phyloP scores from a whole-genome alignment of 2,113 vertebrate species.

The Pedionomus torquatus region DNA sequence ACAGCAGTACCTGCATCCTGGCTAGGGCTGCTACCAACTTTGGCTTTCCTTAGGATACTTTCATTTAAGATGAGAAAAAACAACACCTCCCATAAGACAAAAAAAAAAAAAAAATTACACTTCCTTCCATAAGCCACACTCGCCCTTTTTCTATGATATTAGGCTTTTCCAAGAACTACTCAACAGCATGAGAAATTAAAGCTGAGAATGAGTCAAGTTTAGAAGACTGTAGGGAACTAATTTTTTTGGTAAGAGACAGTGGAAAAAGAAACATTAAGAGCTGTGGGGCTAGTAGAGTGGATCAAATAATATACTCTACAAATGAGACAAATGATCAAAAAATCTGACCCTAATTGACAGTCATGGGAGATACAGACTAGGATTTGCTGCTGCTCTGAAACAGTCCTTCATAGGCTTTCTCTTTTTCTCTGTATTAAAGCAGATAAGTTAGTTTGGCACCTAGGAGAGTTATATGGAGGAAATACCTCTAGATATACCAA shows the following conservation, averaged over 20 bases:
- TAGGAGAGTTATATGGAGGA: background rate
- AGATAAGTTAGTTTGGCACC: background rate
- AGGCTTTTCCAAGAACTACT: background rate
- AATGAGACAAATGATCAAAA: background rate
- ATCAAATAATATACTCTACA: background rate
- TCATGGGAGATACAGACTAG: background rate
- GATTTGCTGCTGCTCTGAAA: background rate
- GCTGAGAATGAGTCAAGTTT: background rate
- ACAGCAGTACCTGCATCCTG: background rate
- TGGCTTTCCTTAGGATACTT: background rate
- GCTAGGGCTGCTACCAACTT: background rate
- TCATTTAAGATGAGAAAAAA: background rate
- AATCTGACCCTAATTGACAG: background rate
- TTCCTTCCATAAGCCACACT: background rate
- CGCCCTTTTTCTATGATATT: background rate
- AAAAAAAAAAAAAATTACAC: background rate
- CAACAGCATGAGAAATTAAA: background rate
- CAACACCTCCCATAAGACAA: background rate
- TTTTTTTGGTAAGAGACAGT: background rate
- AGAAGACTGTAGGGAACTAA: background rate
- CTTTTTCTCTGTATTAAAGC: background rate
- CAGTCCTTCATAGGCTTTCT: background rate
- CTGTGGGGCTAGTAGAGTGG: background rate
- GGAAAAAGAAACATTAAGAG: background rate
- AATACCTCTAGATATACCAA: background rate